Conservation (phyloP, 1,140 invertebrate species). For the Onthophagus taurus region DNA sequence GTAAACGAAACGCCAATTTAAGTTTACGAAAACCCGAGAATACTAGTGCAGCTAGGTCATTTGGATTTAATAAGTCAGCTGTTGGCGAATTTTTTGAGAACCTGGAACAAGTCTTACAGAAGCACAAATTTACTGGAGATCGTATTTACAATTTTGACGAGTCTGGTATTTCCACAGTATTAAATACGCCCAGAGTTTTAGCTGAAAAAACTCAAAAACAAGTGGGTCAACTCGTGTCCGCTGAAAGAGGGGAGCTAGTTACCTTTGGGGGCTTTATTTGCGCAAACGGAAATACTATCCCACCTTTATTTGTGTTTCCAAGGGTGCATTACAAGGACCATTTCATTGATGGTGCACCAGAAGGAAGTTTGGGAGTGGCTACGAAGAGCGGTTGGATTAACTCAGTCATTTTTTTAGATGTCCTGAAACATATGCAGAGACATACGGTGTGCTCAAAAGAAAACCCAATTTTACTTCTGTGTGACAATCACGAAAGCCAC, state of each 20-base stretch:
- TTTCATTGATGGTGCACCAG: slow-evolving; percentile 29
- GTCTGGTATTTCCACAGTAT: slow-evolving; percentile 34
- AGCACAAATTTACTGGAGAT: slow-evolving; percentile 17
- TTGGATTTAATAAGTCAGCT: slow-evolving; percentile 23
- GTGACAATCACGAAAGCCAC: slow-evolving; percentile 38
- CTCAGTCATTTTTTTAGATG: slow-evolving; percentile 1
- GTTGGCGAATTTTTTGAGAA: slow-evolving; percentile 35
- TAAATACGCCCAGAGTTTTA: slow-evolving; percentile 28
- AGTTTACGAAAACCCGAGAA: slow-evolving; percentile 37
- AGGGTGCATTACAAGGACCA: slow-evolving; percentile 26
- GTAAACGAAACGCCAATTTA: slow-evolving; percentile 33
- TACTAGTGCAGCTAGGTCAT: slow-evolving; percentile 33
- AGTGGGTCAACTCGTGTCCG: slow-evolving; percentile 33
- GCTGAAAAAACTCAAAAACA: slow-evolving; percentile 32
- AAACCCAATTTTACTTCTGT: slow-evolving; percentile 32
- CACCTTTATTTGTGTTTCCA: slow-evolving; percentile 34
- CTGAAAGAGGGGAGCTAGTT: too few relatives aligned
- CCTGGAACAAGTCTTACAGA: slow-evolving; percentile 18
- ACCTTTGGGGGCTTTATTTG: too few relatives aligned
- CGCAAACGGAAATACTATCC: slow-evolving; percentile 32
- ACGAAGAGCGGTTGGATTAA: slow-evolving; percentile 10
- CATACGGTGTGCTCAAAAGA: slow-evolving; percentile 1
- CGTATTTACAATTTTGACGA: slow-evolving; percentile 31
- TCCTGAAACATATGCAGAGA: slow-evolving; percentile 8
- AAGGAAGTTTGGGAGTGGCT: slow-evolving; percentile 18